Evolutionary conservation across 1,140 invertebrate genomes (phyloP), one percentile per base, ranked within the genome.

Genomic region (Drosophila cardini): DNA sequence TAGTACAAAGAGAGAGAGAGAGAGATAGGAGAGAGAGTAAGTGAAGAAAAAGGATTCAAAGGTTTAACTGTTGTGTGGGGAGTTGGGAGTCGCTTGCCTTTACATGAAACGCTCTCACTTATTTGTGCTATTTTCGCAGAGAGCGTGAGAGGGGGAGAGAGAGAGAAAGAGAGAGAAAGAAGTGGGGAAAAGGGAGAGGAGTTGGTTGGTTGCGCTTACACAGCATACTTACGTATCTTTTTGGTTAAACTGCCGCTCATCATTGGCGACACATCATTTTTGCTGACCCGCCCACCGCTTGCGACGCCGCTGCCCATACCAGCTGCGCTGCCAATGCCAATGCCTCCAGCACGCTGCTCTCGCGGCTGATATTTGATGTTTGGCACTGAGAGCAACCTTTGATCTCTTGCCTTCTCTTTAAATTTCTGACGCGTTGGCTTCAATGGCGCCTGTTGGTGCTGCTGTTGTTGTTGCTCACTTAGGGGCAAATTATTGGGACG

Each of bases 141-240:
- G 1, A 43, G n/a, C n/a, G n/a, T 5, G 46, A 21, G 21, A 34
- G n/a, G 15, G 30, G 6, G 50, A 9, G 9, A 21, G 0, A 43
- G 13, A 46, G 32, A 18, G 13, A 42, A 18, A 15, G 32, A 52
- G 18, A 45, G 46, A 38, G 52, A 48, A 32, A 38, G 52, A 48
- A 32, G 42, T 6, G 4, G 43, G 43, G 10, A 4, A 6, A 9
- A 26, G 11, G 15, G n/a, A 52, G 42, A 13, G 50, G 36, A 32
- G 13, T 18, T 56, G 32, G 16, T 8, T 21, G 21, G 26, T 52
- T 52, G 48, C 32, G 48, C 48, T 52, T 52, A 32, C 21, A 46
- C 48, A 9, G 48, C 90, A 94, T 94, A 97, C 96, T 97, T 96
- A 97, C 96, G 96, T 94, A 96, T 96, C 94, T 95, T 94, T 92